These are phyloP conservation scores for Holcopasites calliopsidis DNA, from an alignment of 1,140 invertebrate genomes.

Conservation along the genomic window DNA sequence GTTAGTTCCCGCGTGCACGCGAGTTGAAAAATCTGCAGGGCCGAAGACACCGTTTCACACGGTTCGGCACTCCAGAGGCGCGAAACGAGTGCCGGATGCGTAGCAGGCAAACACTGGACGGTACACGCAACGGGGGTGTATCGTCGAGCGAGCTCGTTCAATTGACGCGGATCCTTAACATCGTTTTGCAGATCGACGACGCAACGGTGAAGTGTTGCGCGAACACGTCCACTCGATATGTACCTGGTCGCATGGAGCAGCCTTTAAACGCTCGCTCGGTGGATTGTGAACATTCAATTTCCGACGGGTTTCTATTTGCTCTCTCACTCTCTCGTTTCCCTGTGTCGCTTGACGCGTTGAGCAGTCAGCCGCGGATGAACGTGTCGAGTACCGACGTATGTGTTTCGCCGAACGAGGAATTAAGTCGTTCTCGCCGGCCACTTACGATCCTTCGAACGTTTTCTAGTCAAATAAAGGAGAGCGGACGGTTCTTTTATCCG, in stretches of 20 bases:
- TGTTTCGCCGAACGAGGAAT: too few relatives aligned
- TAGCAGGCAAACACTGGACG: slow-evolving; percentile 27
- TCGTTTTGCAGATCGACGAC: slow-evolving; percentile 35
- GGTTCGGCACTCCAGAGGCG: neutral
- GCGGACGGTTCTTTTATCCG: too few relatives aligned
- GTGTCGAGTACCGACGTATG: too few relatives aligned
- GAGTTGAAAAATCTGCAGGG: neutral
- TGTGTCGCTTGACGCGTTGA: neutral
- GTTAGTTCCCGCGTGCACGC: slow-evolving; percentile 8
- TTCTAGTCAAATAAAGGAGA: too few relatives aligned
- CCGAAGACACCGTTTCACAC: neutral
- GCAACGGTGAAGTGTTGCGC: slow-evolving; percentile 1
- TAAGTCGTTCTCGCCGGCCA: too few relatives aligned
- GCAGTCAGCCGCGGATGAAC: too few relatives aligned
- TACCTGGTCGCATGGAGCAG: neutral
- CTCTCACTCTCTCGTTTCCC: neutral
- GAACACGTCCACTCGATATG: slow-evolving; percentile 25
- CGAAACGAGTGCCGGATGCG: slow-evolving; percentile 27
- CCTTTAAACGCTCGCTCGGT: slow-evolving; percentile 22
- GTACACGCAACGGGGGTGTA: neutral
- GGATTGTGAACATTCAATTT: slow-evolving; percentile 43
- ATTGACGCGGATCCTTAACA: slow-evolving; percentile 38
- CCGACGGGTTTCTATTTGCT: slow-evolving; percentile 55
- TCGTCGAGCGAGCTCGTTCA: neutral
- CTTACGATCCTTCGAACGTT: too few relatives aligned